phyloP scores from a whole-genome alignment of 2,113 vertebrate species.

The Puma concolor region DNA sequence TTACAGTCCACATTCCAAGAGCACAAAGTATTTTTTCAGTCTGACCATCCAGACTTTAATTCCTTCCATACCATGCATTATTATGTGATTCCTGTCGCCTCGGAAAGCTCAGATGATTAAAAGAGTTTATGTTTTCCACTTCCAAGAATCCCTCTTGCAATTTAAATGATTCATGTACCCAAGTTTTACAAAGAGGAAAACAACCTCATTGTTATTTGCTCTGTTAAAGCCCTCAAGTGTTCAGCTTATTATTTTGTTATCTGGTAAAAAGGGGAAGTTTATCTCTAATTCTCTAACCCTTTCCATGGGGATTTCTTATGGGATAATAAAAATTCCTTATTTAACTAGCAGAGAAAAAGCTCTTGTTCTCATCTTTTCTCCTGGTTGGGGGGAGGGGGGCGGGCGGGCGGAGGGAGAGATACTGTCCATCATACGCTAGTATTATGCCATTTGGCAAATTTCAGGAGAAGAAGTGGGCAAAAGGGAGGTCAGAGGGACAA shows the following conservation, averaged over 20 bases:
- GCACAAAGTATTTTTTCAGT: background rate
- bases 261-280: slow-evolving; percentile 46
- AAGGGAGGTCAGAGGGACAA: background rate
- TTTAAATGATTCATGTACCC: slow-evolving; percentile 56
- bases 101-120: slow-evolving; percentile 57
- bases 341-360: slow-evolving; percentile 39
- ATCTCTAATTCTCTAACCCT: slow-evolving; percentile 60
- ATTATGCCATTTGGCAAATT: background rate
- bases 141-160: slow-evolving; percentile 63
- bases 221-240: slow-evolving; percentile 53
- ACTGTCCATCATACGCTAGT: too few species aligned
- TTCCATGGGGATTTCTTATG: slow-evolving; percentile 34
- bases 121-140: slow-evolving; percentile 61
- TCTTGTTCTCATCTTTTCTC: background rate
- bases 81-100: slow-evolving; percentile 11
- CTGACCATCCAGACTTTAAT: slow-evolving; percentile 20
- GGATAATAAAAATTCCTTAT: slow-evolving; percentile 49
- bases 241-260: slow-evolving; percentile 55
- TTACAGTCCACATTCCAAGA: background rate
- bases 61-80: background rate
- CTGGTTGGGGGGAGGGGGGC: background rate
- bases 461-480: background rate
- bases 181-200: slow-evolving; percentile 62
- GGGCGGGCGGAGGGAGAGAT: background rate
- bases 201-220: slow-evolving; percentile 57